phyloP scores from a whole-genome alignment of 1,140 invertebrate genomes.

The Coboldia fuscipes region DNA sequence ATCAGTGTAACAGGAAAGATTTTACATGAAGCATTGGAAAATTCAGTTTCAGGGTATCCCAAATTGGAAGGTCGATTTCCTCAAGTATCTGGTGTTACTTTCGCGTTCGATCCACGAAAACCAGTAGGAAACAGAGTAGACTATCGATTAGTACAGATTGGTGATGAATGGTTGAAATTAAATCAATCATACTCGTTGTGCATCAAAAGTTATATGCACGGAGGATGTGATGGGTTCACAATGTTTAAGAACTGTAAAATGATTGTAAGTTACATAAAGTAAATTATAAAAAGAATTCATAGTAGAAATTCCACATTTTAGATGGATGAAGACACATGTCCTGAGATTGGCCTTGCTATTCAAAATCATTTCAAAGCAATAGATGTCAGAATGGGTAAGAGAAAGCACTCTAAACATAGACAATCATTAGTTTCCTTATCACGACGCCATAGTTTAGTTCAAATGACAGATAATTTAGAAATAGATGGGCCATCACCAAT shows the following conservation, averaged over 20 bases:
- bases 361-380: conserved; percentile 80
- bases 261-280: conserved; percentile 29
- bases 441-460: conserved; percentile 49
- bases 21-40: conserved; percentile 57
- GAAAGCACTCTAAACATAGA: conserved; percentile 53
- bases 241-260: conserved; percentile 50
- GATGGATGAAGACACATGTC: conserved; percentile 62
- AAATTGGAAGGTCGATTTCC: conserved; percentile 64
- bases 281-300: conserved; percentile 1
- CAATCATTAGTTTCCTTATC: conserved; percentile 63
- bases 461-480: conserved; percentile 44
- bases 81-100: conserved; percentile 57
- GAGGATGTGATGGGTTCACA: conserved; percentile 68
- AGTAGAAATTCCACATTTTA: conserved; percentile 13
- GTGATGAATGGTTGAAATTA: conserved; percentile 56
- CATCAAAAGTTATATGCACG: conserved; percentile 58
- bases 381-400: conserved; percentile 45
- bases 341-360: conserved; percentile 55
- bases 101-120: conserved; percentile 61
- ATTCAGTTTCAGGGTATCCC: conserved; percentile 49
- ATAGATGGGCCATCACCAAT: conserved; percentile 42
- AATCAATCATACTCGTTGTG: conserved; percentile 54
- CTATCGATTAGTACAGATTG: conserved; percentile 48
- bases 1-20: conserved; percentile 36
- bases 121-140: conserved; percentile 47